Base-by-base conservation (phyloP, 2,113 vertebrate species). In the Pagrus major region DNA sequence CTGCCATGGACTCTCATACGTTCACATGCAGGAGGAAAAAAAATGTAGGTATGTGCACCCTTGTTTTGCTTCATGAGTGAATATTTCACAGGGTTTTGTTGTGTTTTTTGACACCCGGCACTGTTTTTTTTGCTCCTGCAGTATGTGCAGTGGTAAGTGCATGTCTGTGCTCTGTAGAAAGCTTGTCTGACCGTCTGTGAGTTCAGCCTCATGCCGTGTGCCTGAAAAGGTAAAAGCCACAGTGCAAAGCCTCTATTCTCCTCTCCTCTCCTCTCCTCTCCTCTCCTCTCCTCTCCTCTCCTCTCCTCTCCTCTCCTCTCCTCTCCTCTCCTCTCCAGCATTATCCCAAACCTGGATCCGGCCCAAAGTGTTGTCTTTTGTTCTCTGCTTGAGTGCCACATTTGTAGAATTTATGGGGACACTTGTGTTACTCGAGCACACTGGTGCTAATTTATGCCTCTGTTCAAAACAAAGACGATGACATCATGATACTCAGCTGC, bases 1-100 rank as follows among this genome's bases (percentile, higher is more conserved):
- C 79, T 51, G 80, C 66, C 81, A 95, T 95, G 95, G 95, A 96
- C 75, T 63, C 92, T 41, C 91, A 92, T 44, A 75, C 90, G 0
- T 94, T 95, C 46, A 93, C 91, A 29, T 93, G 87, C 64, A 92
- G 93, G 88, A 93, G 87, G 86, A 95, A 88, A 92, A 95, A 92
- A 89, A 91, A 93, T 88, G 86, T 92, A 92, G 95, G 94, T 96
- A 94, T 52, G 94, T 93, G 69, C 31, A 25, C 21, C 41, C 74
- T 90, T 51, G 27, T 77, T 73, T 86, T 78, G 80, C 73, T 82
- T 58, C 63, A 31, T 11, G 25, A 59, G 23, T 47, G 46, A 54
- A 52, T 31, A 14, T 66, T 72, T 59, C 2, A 21, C 3, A 2
- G 5, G 41, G 25, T 18, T 69, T 74, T 63, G 27, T 9, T 51